Evolutionary conservation across 1,140 invertebrate species (phyloP).

Genomic region (Cherax quadricarinatus): DNA sequence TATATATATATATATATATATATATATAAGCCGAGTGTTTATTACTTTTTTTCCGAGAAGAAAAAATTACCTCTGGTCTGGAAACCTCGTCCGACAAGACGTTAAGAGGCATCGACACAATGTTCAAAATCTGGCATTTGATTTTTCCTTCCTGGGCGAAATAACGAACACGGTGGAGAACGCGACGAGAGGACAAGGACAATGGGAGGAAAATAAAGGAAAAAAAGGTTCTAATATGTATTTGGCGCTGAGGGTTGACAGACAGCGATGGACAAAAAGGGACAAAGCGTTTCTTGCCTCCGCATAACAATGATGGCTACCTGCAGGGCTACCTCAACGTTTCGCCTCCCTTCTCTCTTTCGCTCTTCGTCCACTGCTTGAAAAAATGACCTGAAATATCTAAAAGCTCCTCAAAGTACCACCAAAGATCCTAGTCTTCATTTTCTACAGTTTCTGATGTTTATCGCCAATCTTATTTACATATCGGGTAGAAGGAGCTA

Average conservation of each 20-base stretch:
- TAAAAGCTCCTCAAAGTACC: not conserved
- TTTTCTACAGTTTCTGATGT: no score
- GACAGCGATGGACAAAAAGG: slow-evolving; percentile 67
- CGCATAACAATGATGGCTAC: slow-evolving; percentile 46
- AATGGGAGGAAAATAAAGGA: not conserved
- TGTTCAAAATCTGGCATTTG: not conserved
- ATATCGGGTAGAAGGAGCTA: not conserved
- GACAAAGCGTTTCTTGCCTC: slow-evolving; percentile 66
- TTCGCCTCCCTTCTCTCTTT: not conserved
- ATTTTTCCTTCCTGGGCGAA: not conserved
- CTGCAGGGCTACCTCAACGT: slow-evolving; percentile 18
- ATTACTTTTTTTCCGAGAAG: not conserved
- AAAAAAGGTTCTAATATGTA: slow-evolving; percentile 58
- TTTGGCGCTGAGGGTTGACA: slow-evolving; percentile 61
- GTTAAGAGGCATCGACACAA: not conserved
- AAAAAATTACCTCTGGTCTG: not conserved
- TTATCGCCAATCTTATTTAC: no score
- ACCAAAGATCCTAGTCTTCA: no score
- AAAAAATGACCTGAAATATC: not conserved
- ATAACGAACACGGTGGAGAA: slow-evolving; percentile 10
- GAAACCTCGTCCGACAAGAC: no score
- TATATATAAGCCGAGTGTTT: no score
- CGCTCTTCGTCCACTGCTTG: not conserved
- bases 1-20: no score
- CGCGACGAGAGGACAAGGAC: slow-evolving; percentile 29